Base-by-base conservation (phyloP, 2,797 vertebrate species). In the Acridotheres tristis region DNA sequence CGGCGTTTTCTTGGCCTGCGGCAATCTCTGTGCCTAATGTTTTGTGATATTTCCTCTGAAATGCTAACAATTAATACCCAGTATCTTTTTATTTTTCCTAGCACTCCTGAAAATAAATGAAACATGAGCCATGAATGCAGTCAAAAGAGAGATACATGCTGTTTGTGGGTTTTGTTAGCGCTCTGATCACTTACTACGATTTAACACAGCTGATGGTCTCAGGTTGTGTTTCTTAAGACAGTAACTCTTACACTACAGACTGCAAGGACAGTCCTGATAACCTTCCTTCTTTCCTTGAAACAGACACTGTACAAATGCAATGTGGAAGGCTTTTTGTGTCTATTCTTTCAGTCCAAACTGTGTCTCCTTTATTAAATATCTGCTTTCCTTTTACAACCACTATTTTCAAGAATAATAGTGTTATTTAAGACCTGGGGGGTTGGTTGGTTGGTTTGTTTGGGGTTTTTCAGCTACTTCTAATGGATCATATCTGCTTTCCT, bases 21-120 rank as follows among this genome's bases (percentile, higher is more conserved):
- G 40, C 9, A 4, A 53, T 66, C 22, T 50, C 26, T 89, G 50
- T 91, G 85, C 51, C 50, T 27, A 62, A 68, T 17, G 10, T 85
- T 96, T 65, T 92, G 61, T 32, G 17, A 29, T 89, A 80, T 82
- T 93, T 63, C 61, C 80, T 92, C 93, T 95, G 77, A 71, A 95
- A 95, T 51, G 66, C 16, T 94, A 54, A 72, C 38, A 89, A 58
- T 53, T 89, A 75, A 87, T 76, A 85, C 27, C 13, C 26, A 43
- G 42, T n/a, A 26, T 75, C 77, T 94, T 84, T 54, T 96, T 75
- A 18, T 50, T 97, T 82, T 91, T 66, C 21, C 92, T 94, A 86
- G 59, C 81, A 78, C 62, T 78, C 92, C 16, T 48, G 38, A 62
- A 95, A 96, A 89, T 85, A 94, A 79, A 87, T 59, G 34, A 91